Evolutionary conservation across 2,113 vertebrate species (phyloP), one percentile per base, ranked within the genome.

Genomic region (Stomatorhinus ivindoensis): DNA sequence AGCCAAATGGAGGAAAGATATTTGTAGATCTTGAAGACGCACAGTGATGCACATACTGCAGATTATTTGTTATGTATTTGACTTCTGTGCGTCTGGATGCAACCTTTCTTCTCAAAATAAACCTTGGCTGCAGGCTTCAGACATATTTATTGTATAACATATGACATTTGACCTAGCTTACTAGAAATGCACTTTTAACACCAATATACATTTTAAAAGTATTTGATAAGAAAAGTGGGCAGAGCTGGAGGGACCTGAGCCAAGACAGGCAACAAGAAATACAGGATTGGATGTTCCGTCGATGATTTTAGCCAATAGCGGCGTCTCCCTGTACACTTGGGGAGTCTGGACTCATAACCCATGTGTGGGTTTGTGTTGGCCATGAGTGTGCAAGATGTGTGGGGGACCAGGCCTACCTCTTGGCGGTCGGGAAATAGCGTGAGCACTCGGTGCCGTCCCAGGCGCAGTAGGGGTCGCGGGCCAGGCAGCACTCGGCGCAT

Each of bases 401-500:
- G 11, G 4, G 47, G 61, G 42, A 2, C 1, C 44, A 69, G 46
- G 61, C 89, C 90, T 95, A 99, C 98, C 98, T 99, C 94, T 99
- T 99, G 91, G 98, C 97, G 19, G 98, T 97, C 35, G 98, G 98
- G 91, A 99, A 99, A 93, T 99, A 99, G 93, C 98, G 97, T 0
- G 98, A 99, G 91, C 98, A 99, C 2, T 98, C 96, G 0, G 96
- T 95, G 61, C 98, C 98, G 17, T 99, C 98, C 98, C 98, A 99
- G 90, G 98, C 98, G 10, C 98, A 99, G 90, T 99, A 99, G 2
- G 98, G 98, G 93, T 99, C 98, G 85, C 98, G 94, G 5, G 98
- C 98, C n/a, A 99, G 96, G 93, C 98, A 99, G 92, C 98, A 99
- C 92, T 99, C 98, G 0, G 98, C 98, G 47, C 98, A 99, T 24